Percentiles rank a stretch among this genome's conserved stretches.
These are phyloP conservation scores for Helleia helle DNA, from an alignment of 2,888 invertebrate genomes.

Conservation along the genomic window DNA sequence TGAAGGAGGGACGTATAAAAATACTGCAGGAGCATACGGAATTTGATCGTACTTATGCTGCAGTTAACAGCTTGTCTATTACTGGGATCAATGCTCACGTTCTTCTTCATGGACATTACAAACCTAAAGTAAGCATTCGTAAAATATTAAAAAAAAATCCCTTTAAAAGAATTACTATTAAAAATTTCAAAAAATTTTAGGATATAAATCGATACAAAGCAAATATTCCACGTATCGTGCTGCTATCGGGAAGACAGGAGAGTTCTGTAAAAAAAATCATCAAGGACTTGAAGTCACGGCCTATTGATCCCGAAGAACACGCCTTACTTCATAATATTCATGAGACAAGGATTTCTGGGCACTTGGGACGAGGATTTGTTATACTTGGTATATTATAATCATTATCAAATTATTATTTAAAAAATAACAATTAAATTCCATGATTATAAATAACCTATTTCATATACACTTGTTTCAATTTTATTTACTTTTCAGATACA, in stretches of 20 bases:
- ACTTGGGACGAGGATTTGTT: slow-evolving; percentile 78
- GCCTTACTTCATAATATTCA: slow-evolving; percentile 61
- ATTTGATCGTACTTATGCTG: slow-evolving; percentile 64
- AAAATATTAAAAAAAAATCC: not conserved
- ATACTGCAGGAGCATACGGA: slow-evolving; percentile 72
- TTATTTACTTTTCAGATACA: not conserved
- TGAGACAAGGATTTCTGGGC: slow-evolving; percentile 63
- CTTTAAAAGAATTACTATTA: no score
- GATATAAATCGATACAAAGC: slow-evolving; percentile 32
- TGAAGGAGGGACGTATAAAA: slow-evolving; percentile 62
- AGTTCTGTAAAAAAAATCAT: slow-evolving; percentile 44
- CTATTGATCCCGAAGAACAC: slow-evolving; percentile 62
- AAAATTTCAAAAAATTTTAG: slow-evolving; percentile 22
- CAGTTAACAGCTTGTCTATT: slow-evolving; percentile 39
- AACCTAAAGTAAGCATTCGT: slow-evolving; percentile 32
- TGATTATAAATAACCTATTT: no score
- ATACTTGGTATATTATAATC: slow-evolving; percentile 47
- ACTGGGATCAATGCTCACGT: slow-evolving; percentile 42
- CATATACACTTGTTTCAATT: no score
- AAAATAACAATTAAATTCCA: not conserved
- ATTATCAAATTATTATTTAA: not conserved
- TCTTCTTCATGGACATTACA: slow-evolving; percentile 37
- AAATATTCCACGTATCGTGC: slow-evolving; percentile 57
- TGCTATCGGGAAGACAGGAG: slow-evolving; percentile 73
- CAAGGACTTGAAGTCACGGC: slow-evolving; percentile 33